Percentiles rank a stretch among this genome's conserved stretches.
Evolutionary conservation across 2,113 vertebrate genomes (phyloP).

Genomic region (Sporophila hypoxantha): DNA sequence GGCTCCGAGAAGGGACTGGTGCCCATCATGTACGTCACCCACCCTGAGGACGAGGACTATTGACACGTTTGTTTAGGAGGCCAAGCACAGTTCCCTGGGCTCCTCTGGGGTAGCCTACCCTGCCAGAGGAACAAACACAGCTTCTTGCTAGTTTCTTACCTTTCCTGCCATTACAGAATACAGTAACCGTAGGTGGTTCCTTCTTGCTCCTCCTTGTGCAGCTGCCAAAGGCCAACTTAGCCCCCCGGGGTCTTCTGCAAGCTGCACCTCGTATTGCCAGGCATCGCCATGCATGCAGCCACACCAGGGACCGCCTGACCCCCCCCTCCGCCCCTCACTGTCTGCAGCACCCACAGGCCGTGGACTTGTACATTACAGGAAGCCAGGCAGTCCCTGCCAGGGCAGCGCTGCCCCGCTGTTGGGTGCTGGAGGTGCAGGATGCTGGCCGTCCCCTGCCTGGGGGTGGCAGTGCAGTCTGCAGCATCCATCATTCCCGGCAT

Average conservation of each 20-base stretch:
- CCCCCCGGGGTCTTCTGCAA: background rate
- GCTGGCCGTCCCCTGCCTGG: fast-evolving
- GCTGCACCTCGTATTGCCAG: slow-evolving; percentile 17
- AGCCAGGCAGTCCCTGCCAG: slow-evolving; percentile 39
- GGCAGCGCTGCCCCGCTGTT: fast-evolving
- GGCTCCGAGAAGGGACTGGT: slow-evolving; percentile 79
- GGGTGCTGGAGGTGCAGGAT: background rate
- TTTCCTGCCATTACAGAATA: slow-evolving; percentile 38
- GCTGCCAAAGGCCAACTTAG: slow-evolving; percentile 9
- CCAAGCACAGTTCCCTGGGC: background rate
- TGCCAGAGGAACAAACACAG: slow-evolving; percentile 12
- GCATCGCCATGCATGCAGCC: slow-evolving; percentile 15
- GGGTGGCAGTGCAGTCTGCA: background rate
- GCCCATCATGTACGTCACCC: slow-evolving; percentile 86
- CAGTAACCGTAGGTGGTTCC: slow-evolving; percentile 27
- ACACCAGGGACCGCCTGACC: background rate
- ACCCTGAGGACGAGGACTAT: slow-evolving; percentile 59
- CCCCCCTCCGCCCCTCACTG: slow-evolving; percentile 17
- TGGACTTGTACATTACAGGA: slow-evolving; percentile 35
- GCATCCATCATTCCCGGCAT: background rate
- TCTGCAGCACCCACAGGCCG: background rate
- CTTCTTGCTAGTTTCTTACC: slow-evolving; percentile 50
- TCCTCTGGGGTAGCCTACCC: background rate
- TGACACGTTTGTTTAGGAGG: background rate
- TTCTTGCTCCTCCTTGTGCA: slow-evolving; percentile 33